Conservation (phyloP, 2,113 vertebrate species). For the Thomomys bottae region DNA sequence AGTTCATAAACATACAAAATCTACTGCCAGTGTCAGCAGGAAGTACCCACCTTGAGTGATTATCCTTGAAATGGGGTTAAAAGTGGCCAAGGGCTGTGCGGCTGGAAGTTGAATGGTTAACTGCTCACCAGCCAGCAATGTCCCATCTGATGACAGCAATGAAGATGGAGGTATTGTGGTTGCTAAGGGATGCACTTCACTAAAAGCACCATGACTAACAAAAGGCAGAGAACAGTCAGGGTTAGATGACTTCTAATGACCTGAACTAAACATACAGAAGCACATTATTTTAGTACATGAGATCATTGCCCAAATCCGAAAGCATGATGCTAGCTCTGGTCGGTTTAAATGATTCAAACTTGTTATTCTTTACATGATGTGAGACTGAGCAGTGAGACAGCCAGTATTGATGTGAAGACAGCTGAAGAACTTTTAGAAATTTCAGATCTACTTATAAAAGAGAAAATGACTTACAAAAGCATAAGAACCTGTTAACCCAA, state of each 20-base stretch:
- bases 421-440: conserved; percentile 12
- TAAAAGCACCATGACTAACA: not conserved
- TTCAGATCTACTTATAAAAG: not conserved
- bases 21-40: not conserved
- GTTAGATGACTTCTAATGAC: not conserved
- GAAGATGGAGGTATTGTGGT: not conserved
- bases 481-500: not conserved
- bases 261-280: not conserved
- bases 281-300: not conserved
- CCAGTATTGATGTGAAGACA: not conserved
- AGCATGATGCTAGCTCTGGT: not conserved
- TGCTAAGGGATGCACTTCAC: not conserved
- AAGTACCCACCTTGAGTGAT: not conserved
- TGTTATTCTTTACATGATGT: not conserved
- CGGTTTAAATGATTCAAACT: not conserved
- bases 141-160: not conserved
- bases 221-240: not conserved
- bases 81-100: not conserved
- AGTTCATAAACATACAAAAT: not conserved
- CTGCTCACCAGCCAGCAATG: not conserved
- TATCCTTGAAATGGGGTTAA: not conserved
- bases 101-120: not conserved
- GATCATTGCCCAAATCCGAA: not conserved
- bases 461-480: conserved; percentile 17
- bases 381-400: not conserved